Conservation (phyloP, 2,113 vertebrate species). For the Pedionomus torquatus region DNA sequence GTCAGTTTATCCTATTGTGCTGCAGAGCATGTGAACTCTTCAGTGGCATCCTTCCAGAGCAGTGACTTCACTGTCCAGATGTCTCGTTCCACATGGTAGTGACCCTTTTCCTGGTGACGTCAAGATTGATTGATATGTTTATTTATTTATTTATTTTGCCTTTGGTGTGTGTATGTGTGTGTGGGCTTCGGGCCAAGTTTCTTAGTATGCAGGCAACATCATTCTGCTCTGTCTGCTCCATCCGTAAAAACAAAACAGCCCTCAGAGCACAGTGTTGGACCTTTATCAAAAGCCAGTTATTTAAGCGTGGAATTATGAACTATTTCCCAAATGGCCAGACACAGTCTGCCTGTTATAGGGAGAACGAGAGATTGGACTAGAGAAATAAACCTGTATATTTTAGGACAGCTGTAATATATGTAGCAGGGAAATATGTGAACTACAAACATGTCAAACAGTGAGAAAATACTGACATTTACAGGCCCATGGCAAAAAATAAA, state of each 20-base stretch:
- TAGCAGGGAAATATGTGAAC: neutral
- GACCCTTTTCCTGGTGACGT: slow-evolving; percentile 47
- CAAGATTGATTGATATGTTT: neutral
- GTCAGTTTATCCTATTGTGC: slow-evolving; percentile 14
- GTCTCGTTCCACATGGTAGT: slow-evolving; percentile 40
- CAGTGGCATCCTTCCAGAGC: slow-evolving; percentile 32
- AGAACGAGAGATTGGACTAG: neutral
- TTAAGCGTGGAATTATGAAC: slow-evolving; percentile 47
- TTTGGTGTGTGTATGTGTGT: neutral
- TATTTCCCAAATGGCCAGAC: slow-evolving; percentile 44
- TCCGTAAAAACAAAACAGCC: slow-evolving; percentile 32
- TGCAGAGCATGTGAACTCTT: neutral
- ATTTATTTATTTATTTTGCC: slow-evolving; percentile 64
- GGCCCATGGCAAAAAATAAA: neutral
- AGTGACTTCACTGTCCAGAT: slow-evolving; percentile 63
- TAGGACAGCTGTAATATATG: neutral
- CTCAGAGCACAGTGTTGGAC: slow-evolving; percentile 23
- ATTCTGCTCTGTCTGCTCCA: slow-evolving; percentile 46
- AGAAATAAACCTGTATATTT: neutral
- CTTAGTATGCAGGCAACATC: slow-evolving; percentile 50
- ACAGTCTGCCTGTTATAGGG: neutral
- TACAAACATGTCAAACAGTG: neutral
- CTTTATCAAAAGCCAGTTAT: slow-evolving; percentile 47
- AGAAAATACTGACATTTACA: neutral
- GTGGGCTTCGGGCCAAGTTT: neutral